Evolutionary conservation across 2,888 invertebrate genomes (phyloP).

Genomic region (Cephus nigrinus): DNA sequence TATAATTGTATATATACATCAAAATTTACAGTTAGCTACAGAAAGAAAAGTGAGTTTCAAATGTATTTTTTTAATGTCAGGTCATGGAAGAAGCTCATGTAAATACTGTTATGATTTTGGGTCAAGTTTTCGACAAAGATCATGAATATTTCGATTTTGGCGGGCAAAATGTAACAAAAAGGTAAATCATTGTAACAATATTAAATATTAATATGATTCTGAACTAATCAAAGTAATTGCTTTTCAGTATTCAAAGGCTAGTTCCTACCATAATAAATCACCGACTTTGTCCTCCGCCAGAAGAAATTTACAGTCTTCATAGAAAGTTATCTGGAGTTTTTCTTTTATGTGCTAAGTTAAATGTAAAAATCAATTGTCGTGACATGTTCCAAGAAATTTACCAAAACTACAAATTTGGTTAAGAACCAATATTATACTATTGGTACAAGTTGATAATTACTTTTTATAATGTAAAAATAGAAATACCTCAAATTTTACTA

Average conservation of each 20-base stretch:
- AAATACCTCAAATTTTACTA: background rate
- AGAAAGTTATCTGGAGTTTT: constrained; percentile 97
- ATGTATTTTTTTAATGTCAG: constrained; percentile 53
- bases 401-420: constrained; percentile 71
- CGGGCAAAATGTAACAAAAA: constrained; percentile 73
- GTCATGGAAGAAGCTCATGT: constrained; percentile 96
- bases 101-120: constrained; percentile 96
- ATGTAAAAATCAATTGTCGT: constrained; percentile 83
- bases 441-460: background rate
- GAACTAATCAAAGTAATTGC: background rate
- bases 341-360: constrained; percentile 88
- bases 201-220: background rate
- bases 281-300: constrained; percentile 95
- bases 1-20: background rate
- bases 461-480: background rate
- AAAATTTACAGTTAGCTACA: background rate
- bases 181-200: constrained; percentile 36
- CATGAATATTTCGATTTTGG: constrained; percentile 90
- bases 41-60: background rate
- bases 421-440: constrained; percentile 8
- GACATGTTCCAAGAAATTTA: constrained; percentile 87
- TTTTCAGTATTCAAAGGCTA: constrained; percentile 77
- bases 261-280: constrained; percentile 96
- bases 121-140: constrained; percentile 87
- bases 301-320: constrained; percentile 98